A percentile compares a stretch with the other conserved stretches of the same genome.
Evolutionary conservation across 2,797 vertebrate genomes (phyloP).

Genomic region (Parauchenoglanis ngamensis): DNA sequence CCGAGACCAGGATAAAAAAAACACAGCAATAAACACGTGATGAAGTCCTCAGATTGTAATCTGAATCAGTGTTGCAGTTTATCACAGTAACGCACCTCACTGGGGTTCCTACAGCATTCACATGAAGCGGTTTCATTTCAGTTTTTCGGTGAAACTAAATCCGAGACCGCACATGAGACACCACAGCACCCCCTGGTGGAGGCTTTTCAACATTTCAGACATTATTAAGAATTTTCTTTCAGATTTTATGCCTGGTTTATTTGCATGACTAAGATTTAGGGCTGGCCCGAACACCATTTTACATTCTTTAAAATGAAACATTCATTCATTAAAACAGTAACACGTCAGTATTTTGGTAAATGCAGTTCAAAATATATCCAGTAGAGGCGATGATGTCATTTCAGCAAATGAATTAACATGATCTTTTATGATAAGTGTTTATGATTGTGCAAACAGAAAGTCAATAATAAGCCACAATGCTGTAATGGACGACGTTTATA

Average conservation of each 20-base stretch:
- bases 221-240: neutral
- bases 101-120: neutral
- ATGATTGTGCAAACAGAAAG: neutral
- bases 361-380: neutral
- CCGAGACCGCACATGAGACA: neutral
- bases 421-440: neutral
- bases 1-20: neutral
- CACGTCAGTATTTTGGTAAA: neutral
- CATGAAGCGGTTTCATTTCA: neutral
- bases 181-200: neutral
- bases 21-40: conserved; percentile 61
- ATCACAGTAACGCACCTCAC: too few species aligned
- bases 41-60: neutral
- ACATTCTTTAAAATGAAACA: neutral
- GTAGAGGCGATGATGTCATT: neutral
- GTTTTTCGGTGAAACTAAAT: neutral
- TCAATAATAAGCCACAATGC: neutral
- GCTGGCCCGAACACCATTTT: neutral
- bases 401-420: neutral
- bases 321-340: neutral
- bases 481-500: neutral
- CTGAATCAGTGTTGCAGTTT: neutral
- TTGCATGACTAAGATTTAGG: too few species aligned
- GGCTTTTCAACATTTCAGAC: neutral
- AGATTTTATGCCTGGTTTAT: neutral